phyloP scores from a whole-genome alignment of 1,140 invertebrate genomes.

The Laupala kohalensis region DNA sequence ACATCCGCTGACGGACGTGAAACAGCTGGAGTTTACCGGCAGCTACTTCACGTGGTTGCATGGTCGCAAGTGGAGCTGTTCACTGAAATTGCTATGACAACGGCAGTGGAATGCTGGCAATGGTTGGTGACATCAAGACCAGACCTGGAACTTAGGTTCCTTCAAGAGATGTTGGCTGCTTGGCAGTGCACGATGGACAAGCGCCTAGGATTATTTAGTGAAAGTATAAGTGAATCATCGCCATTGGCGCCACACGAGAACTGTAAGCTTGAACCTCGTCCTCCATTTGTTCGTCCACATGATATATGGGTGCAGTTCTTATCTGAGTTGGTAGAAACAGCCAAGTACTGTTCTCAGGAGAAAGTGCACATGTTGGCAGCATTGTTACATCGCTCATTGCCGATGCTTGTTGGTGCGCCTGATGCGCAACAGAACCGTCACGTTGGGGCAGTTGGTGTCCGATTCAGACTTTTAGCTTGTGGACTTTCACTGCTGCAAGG shows the following conservation, averaged over 20 bases:
- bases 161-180: conserved; percentile 81
- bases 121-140: conserved; percentile 89
- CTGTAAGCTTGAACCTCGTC: conserved; percentile 58
- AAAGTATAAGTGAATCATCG: conserved; percentile 51
- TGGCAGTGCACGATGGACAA: conserved; percentile 84
- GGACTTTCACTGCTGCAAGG: conserved; percentile 87
- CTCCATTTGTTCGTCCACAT: conserved; percentile 79
- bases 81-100: conserved; percentile 71
- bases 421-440: conserved; percentile 61
- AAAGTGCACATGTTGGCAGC: conserved; percentile 85
- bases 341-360: conserved; percentile 90
- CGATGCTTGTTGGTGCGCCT: conserved; percentile 64
- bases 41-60: conserved; percentile 64
- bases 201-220: conserved; percentile 76
- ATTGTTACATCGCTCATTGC: conserved; percentile 81
- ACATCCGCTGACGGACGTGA: conserved; percentile 47
- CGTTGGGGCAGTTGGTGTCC: conserved; percentile 69
- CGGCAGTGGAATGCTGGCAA: conserved; percentile 93
- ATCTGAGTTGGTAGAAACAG: conserved; percentile 59
- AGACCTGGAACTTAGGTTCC: conserved; percentile 74
- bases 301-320: conserved; percentile 77
- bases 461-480: conserved; percentile 79
- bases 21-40: conserved; percentile 31
- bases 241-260: conserved; percentile 78
- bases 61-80: conserved; percentile 81